These are phyloP conservation scores for Tenthredo notha DNA, from an alignment of 2,888 invertebrate genomes.

Conservation along the genomic window DNA sequence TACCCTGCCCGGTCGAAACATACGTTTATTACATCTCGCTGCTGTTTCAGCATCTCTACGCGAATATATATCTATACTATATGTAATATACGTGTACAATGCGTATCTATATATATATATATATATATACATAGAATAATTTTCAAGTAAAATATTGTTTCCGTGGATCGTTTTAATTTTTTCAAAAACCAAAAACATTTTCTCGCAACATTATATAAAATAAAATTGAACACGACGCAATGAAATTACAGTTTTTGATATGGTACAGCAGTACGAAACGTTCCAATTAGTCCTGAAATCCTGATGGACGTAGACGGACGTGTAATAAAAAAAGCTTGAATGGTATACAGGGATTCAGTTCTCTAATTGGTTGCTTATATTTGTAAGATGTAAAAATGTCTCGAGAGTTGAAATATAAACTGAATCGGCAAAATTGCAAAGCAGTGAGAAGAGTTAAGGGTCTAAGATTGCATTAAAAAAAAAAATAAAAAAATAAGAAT, in stretches of 20 bases:
- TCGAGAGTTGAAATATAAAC: background rate
- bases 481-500: background rate
- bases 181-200: background rate
- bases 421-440: background rate
- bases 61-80: background rate
- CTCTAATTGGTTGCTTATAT: background rate
- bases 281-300: background rate
- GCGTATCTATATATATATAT: too few relatives aligned
- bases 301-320: background rate
- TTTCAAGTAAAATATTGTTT: background rate
- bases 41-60: background rate
- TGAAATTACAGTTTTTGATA: background rate
- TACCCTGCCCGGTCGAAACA: background rate
- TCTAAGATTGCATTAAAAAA: background rate
- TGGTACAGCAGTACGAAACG: background rate
- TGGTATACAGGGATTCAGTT: background rate
- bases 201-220: background rate
- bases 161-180: background rate
- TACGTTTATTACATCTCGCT: conserved; percentile 6
- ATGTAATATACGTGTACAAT: background rate
- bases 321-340: background rate
- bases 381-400: background rate
- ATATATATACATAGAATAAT: background rate
- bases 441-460: background rate
- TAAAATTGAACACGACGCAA: background rate